Conservation (phyloP, 2,113 vertebrate species). For the Centropus bengalensis region DNA sequence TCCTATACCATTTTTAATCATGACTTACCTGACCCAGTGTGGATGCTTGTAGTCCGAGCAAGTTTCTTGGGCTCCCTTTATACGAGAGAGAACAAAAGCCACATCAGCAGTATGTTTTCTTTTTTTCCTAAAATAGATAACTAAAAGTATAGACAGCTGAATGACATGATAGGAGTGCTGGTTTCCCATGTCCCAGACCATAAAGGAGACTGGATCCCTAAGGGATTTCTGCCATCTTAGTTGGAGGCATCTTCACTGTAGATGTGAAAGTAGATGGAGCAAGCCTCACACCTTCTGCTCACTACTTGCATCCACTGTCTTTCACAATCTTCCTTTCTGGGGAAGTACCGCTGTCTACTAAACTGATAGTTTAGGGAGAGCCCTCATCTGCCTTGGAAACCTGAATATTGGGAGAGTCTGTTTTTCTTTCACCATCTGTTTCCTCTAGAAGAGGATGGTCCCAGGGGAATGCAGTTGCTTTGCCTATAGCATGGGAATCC, state of each 20-base stretch:
- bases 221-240: neutral
- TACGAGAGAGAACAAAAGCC: neutral
- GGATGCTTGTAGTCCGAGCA: neutral
- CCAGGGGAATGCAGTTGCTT: neutral
- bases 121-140: neutral
- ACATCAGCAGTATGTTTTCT: neutral
- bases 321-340: neutral
- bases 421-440: neutral
- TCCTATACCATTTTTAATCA: neutral
- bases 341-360: neutral
- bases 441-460: neutral
- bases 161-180: neutral
- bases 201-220: neutral
- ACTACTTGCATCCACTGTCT: neutral
- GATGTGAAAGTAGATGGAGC: neutral
- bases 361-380: neutral
- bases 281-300: neutral
- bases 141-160: neutral
- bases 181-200: neutral
- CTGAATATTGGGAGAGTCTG: neutral
- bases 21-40: neutral
- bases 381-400: neutral
- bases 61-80: accelerated
- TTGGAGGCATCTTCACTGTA: neutral
- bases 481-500: neutral